Evolutionary conservation across 37 sponge, comb jelly and placozoan species (phyloP).

Genomic region (Petrosia ficiformis): DNA sequence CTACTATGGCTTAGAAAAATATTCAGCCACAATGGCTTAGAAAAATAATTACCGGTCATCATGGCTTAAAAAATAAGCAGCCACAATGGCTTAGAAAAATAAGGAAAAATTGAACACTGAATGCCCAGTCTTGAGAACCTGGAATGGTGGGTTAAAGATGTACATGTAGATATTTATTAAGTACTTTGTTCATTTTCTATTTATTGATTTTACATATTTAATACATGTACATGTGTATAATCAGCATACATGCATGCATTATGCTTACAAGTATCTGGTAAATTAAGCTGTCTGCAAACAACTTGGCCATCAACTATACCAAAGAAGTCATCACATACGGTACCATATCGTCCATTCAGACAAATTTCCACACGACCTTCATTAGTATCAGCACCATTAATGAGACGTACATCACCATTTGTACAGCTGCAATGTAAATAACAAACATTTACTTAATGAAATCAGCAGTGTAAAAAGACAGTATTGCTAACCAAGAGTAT

Average conservation of each 20-base stretch:
- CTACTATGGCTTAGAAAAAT: too few relatives aligned
- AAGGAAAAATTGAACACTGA: too few relatives aligned
- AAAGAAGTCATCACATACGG: constrained; percentile 31
- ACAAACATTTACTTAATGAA: too few relatives aligned
- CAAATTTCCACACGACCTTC: constrained; percentile 22
- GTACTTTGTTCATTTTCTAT: too few relatives aligned
- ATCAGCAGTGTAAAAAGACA: background rate
- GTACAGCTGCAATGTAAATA: background rate
- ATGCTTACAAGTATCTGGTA: background rate
- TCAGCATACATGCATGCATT: background rate
- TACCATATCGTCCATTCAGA: constrained; percentile 15
- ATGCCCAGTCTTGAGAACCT: too few relatives aligned
- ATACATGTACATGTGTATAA: background rate
- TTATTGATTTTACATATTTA: too few relatives aligned
- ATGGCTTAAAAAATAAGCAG: too few relatives aligned
- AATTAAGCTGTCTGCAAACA: constrained; percentile 4
- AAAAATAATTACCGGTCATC: too few relatives aligned
- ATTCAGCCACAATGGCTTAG: too few relatives aligned
- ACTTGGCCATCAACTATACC: constrained; percentile 9
- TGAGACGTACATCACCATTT: background rate
- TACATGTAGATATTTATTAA: too few relatives aligned
- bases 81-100: too few relatives aligned
- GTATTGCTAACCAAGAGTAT: background rate
- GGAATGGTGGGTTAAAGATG: too few relatives aligned
- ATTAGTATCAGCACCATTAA: constrained; percentile 10